Percentiles rank a stretch among this genome's conserved stretches.
phyloP scores from a whole-genome alignment of 2,888 invertebrate species.

The Nematopogon swammerdamellus region DNA sequence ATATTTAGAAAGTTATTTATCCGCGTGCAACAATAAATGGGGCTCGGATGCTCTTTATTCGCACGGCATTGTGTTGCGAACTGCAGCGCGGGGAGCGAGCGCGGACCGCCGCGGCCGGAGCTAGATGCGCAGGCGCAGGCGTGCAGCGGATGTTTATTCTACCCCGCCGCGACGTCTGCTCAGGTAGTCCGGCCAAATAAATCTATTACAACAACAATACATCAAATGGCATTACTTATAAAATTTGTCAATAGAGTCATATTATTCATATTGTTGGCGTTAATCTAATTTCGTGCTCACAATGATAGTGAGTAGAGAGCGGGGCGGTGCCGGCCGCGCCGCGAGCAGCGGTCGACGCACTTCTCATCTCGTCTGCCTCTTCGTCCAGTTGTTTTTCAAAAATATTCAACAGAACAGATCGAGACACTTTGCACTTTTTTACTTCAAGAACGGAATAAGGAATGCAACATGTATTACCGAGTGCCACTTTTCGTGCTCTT shows the following conservation, averaged over 20 bases:
- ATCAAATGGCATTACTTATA: conserved; percentile 28
- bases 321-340: too few species aligned
- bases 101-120: conserved; percentile 26
- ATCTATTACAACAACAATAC: conserved; percentile 40
- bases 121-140: conserved; percentile 30
- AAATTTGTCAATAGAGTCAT: conserved; percentile 28
- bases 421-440: conserved; percentile 29
- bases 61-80: neutral
- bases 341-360: too few species aligned
- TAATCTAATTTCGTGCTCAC: conserved; percentile 13
- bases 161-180: conserved; percentile 36
- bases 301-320: conserved; percentile 24
- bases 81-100: conserved; percentile 19
- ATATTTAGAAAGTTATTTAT: conserved; percentile 55
- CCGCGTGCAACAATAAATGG: conserved; percentile 41
- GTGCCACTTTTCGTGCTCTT: too few species aligned
- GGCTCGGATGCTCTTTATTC: neutral
- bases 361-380: too few species aligned
- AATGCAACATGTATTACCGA: too few species aligned
- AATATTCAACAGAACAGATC: too few species aligned
- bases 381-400: too few species aligned
- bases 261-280: conserved; percentile 19
- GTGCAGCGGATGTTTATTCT: conserved; percentile 43
- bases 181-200: conserved; percentile 45
- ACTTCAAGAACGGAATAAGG: too few species aligned